Conservation (phyloP, 2,113 vertebrate species). For the Zosterops borbonicus region DNA sequence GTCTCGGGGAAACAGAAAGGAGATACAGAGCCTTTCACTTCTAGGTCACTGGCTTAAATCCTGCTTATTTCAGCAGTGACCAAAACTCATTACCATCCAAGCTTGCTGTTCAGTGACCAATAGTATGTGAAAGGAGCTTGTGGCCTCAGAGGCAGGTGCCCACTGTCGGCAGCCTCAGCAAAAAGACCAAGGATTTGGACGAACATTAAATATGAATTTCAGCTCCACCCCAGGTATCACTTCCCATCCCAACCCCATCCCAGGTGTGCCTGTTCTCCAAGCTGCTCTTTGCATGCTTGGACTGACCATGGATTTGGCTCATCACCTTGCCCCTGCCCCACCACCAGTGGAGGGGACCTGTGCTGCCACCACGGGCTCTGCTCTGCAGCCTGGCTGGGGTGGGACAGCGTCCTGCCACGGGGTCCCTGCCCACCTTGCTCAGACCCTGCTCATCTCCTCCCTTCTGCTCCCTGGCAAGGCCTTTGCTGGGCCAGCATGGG, state of each 20-base stretch:
- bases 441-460: rapidly evolving
- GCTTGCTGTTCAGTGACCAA: conserved; percentile 52
- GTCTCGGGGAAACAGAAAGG: conserved; percentile 39
- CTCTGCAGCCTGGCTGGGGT: neutral
- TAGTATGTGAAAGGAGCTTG: conserved; percentile 60
- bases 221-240: neutral
- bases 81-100: conserved; percentile 64
- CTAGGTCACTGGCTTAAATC: conserved; percentile 65
- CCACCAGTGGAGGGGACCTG: neutral
- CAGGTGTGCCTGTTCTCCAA: neutral
- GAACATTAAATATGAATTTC: neutral
- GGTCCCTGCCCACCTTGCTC: neutral
- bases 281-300: neutral
- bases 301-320: neutral
- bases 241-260: neutral
- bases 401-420: rapidly evolving
- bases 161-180: conserved; percentile 14
- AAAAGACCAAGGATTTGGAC: neutral
- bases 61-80: conserved; percentile 68
- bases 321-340: neutral
- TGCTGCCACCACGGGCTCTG: neutral
- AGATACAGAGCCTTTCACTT: conserved; percentile 55
- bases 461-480: neutral
- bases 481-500: rapidly evolving
- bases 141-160: conserved; percentile 52